Evolutionary conservation across 2,888 invertebrate genomes (phyloP), one percentile per base, ranked within the genome.

Genomic region (Epinotia demarniana): DNA sequence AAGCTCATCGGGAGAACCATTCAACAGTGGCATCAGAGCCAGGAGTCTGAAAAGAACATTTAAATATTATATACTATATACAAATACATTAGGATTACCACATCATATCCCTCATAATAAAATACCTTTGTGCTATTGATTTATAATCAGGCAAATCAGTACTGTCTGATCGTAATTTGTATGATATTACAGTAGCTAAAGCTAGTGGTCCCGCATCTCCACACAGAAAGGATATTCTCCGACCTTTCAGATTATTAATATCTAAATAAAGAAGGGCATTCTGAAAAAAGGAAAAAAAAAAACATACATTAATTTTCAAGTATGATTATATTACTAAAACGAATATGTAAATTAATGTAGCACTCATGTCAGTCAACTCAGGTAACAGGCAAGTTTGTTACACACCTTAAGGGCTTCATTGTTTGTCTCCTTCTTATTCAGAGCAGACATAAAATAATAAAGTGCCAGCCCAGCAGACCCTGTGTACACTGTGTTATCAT

Each of bases 141-240:
- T 91, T 89, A 75, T 95, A 92, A 83, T 95, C 95, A 49, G 94
- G 92, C 39, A 92, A 82, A 71, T 92, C 88, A 3, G 84, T 81
- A 53, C 87, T 87, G 18, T 85, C 82, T 77, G 81, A 85, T 18
- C 95, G 95, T 78, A 96, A 85, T 80, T 93, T 94, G 81, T 96
- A 91, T 70, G 97, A 95, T 73, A 97, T 92, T 6, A 95, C 96
- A 8, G 96, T 95, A 11, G 96, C 96, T 13, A 98, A 94, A 4
- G 97, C 97, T 81, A 96, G 95, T 49, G 97, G 95, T 0, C 98
- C 98, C 64, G 96, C 96, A 88, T 96, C 96, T 18, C 98, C 98
- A 81, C 97, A 95, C 27, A 98, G 87, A 87, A 98, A 97, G 60
- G 96, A 96, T 63, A 96, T 93, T 79, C 95, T 85, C 27, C 81